phyloP scores from a whole-genome alignment of 2,113 vertebrate species.

The Asarcornis scutulata region DNA sequence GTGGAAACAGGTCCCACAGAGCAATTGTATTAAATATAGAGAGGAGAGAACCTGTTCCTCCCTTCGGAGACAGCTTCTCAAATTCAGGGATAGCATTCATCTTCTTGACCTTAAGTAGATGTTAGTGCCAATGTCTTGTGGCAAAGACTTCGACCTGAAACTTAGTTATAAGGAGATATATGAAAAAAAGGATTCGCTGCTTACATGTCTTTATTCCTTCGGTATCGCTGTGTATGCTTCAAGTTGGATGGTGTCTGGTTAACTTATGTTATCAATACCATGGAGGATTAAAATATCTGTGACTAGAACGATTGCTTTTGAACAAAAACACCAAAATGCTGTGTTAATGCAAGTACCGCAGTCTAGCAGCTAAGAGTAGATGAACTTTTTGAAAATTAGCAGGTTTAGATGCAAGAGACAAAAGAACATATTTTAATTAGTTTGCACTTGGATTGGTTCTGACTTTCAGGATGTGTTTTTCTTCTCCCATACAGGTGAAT shows the following conservation, averaged over 20 bases:
- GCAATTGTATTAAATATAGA: background rate
- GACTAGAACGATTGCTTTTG: background rate
- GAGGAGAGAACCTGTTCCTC: background rate
- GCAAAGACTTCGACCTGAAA: background rate
- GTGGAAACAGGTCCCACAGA: background rate
- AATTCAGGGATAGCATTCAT: background rate
- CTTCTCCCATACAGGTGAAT: background rate
- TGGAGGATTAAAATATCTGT: background rate
- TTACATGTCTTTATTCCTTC: background rate
- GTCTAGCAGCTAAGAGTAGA: background rate
- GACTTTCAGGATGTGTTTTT: background rate
- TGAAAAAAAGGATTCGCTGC: background rate
- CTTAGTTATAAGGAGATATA: background rate
- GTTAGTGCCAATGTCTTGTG: background rate
- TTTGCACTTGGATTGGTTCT: background rate
- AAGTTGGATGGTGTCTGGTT: background rate
- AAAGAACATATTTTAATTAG: background rate
- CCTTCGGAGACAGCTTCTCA: background rate
- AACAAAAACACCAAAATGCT: background rate
- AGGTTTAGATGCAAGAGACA: background rate
- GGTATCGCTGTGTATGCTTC: background rate
- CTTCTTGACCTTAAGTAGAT: background rate
- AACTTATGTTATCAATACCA: background rate
- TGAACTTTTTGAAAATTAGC: background rate
- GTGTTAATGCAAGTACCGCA: background rate